Evolutionary conservation across 2,113 vertebrate genomes (phyloP).

Genomic region (Labeo catla): DNA sequence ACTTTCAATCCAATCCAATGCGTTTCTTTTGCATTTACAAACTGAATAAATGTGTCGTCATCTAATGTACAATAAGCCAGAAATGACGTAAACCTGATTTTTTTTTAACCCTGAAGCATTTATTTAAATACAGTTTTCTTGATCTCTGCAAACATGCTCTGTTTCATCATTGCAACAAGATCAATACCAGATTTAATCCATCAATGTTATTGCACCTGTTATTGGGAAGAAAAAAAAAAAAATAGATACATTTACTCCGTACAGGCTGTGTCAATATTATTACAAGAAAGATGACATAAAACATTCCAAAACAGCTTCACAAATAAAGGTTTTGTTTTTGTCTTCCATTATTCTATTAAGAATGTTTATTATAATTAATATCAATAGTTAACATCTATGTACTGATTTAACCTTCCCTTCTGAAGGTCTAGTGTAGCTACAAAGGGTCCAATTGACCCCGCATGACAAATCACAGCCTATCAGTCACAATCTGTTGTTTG

Average conservation of each 20-base stretch:
- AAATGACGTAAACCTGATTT: not conserved
- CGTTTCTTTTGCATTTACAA: slow-evolving; percentile 4
- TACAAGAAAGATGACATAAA: not conserved
- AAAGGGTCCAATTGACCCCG: not conserved
- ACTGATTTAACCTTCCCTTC: not conserved
- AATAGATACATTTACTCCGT: not conserved
- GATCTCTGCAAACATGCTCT: not conserved
- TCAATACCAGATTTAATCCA: not conserved
- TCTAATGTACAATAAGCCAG: not conserved
- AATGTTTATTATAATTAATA: not conserved
- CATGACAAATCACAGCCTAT: not conserved
- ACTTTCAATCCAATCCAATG: not conserved
- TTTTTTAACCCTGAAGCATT: not conserved
- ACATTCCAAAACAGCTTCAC: not conserved
- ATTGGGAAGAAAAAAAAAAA: not conserved
- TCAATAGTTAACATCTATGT: not conserved
- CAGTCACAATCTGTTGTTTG: not conserved
- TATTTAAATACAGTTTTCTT: not conserved
- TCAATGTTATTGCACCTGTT: not conserved
- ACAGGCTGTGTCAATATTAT: not conserved
- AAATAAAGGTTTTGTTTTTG: not conserved
- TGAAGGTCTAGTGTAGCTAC: not conserved
- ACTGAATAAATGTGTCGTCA: not conserved
- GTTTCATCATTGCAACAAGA: not conserved
- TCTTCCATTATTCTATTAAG: not conserved